Percentiles rank a stretch among this genome's conserved stretches.
Evolutionary conservation across 2,888 invertebrate species (phyloP).

Genomic region (Andrena trimmerana): DNA sequence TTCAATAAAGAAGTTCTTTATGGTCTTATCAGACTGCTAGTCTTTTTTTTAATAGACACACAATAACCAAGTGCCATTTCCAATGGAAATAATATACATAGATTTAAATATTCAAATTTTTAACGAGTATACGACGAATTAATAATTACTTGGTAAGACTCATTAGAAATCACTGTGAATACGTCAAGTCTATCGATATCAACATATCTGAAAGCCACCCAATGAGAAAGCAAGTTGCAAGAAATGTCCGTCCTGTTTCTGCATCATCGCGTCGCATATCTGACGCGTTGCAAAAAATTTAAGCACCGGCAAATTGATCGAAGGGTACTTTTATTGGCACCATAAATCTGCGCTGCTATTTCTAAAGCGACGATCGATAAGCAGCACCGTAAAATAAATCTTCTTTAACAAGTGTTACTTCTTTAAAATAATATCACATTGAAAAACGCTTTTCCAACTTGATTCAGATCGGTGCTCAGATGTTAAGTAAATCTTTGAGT

Average conservation of each 20-base stretch:
- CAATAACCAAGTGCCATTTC: no score
- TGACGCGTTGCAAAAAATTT: neutral
- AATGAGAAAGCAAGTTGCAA: neutral
- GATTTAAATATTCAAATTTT: neutral
- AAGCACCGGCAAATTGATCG: neutral
- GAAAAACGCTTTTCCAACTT: neutral
- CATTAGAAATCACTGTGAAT: neutral
- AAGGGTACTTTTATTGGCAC: constrained; percentile 3
- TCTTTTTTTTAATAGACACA: no score
- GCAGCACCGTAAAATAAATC: constrained; percentile 11
- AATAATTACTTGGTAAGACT: neutral
- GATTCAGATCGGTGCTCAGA: neutral
- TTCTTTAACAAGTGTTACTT: neutral
- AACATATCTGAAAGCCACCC: neutral
- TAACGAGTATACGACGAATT: neutral
- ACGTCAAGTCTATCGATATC: neutral
- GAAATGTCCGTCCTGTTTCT: neutral
- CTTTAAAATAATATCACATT: neutral
- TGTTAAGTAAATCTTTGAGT: neutral
- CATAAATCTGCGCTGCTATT: constrained; percentile 10
- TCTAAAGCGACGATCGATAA: constrained; percentile 4
- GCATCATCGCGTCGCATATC: neutral
- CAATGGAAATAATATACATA: neutral
- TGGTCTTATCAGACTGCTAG: no score
- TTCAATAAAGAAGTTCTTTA: no score